phyloP scores from a whole-genome alignment of 2,113 vertebrate species.

The Neomonachus schauinslandi region DNA sequence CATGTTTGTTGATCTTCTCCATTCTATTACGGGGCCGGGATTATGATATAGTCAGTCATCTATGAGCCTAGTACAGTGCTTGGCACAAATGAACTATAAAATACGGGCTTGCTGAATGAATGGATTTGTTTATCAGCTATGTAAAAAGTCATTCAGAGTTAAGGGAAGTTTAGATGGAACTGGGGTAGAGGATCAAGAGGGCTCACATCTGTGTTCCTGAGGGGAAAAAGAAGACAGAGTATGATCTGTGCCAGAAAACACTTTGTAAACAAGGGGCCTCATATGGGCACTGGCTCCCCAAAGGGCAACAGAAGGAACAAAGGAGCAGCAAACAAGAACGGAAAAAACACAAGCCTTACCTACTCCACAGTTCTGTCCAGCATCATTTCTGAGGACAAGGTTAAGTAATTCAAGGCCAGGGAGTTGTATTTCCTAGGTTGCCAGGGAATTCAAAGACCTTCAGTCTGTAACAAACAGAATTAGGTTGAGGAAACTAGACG shows the following conservation, averaged over 20 bases:
- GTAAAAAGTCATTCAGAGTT: background rate
- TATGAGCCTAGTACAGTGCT: background rate
- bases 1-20: background rate
- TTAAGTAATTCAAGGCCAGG: constrained; percentile 22
- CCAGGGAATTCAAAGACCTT: constrained; percentile 53
- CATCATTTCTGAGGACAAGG: background rate
- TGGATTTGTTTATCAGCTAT: background rate
- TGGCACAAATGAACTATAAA: background rate
- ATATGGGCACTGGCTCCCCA: background rate
- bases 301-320: background rate
- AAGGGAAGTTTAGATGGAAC: background rate
- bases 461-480: constrained; percentile 39
- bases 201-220: background rate
- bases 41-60: background rate
- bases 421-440: constrained; percentile 56
- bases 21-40: background rate
- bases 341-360: background rate
- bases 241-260: background rate
- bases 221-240: background rate
- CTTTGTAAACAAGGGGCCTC: background rate
- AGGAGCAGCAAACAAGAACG: background rate
- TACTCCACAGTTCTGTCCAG: background rate
- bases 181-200: background rate
- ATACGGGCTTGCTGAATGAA: background rate
- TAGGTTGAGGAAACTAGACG: background rate